phyloP scores from a whole-genome alignment of 2,888 invertebrate species.

The Epinotia nisella region DNA sequence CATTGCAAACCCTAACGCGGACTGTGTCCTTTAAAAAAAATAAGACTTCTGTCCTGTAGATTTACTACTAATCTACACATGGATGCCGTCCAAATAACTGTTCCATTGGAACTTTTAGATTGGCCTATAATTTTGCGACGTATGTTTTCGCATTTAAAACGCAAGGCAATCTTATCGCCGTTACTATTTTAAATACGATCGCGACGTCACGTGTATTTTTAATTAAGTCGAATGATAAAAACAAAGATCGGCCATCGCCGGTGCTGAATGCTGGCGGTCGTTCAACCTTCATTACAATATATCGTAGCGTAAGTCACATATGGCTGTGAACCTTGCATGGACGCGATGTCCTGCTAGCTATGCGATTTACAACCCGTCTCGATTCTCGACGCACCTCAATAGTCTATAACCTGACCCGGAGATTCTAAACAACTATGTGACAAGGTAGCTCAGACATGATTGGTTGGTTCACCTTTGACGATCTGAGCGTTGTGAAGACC shows the following conservation, averaged over 20 bases:
- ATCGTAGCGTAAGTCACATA: slow-evolving; percentile 38
- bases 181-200: slow-evolving; percentile 24
- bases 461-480: background rate
- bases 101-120: background rate
- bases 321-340: slow-evolving; percentile 19
- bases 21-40: too few species aligned
- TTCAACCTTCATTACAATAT: slow-evolving; percentile 72
- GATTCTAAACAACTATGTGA: background rate
- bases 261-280: slow-evolving; percentile 66
- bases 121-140: background rate
- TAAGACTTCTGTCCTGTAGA: too few species aligned
- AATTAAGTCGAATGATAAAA: slow-evolving; percentile 49
- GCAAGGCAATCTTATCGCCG: slow-evolving; percentile 32
- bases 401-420: background rate
- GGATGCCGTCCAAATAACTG: background rate
- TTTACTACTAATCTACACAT: background rate
- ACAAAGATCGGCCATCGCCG: slow-evolving; percentile 58
- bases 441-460: background rate
- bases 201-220: slow-evolving; percentile 20
- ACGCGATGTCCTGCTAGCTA: background rate
- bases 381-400: background rate
- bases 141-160: slow-evolving; percentile 22
- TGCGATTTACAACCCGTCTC: background rate
- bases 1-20: too few species aligned
- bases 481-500: background rate